Evolutionary conservation across 2,797 vertebrate species (phyloP), one percentile per base, ranked within the genome.

Genomic region (Coccyzus lansbergi): DNA sequence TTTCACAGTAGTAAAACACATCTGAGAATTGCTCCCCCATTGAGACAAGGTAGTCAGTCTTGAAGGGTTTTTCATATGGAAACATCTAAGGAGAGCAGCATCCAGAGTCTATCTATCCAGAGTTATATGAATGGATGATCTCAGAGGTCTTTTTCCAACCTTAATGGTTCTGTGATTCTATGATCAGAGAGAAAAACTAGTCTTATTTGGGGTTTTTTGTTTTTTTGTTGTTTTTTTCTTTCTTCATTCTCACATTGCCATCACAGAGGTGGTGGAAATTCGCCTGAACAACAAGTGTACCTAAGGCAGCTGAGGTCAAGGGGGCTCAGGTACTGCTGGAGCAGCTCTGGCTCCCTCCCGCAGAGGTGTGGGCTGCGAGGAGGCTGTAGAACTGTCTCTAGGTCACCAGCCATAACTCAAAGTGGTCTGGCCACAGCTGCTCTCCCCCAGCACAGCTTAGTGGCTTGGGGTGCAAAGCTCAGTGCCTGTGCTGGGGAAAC

Each of bases 391-490:
- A 2, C 62, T 70, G 24, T 19, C 81, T 75, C 14, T 67, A 34
- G 31, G 25, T 69, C 44, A 24, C 56, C n/a, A 7, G 21, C 19
- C 6, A 6, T n/a, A 42, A 63, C 44, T 10, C 38, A 63, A 36
- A 86, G 18, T 12, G 12, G 28, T 70, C n/a, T 55, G 65, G 29
- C 33, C 58, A 24, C 42, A 70, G 69, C 48, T 55, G 14, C 52
- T 51, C 34, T 31, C 12, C 36, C 44, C 5, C 9, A 31, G 8
- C n/a, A 6, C 0, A 0, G 21, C 28, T 8, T 2, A 1, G 7
- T 11, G 33, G 8, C 29, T 7, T 1, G 9, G 44, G 44, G 9
- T 26, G 8, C 52, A 72, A 63, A 86, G 34, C 31, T 63, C 81
- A 9, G 28, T 11, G 60, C 34, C 65, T 5, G 0, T 0, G 0